Evolutionary conservation across 2,113 vertebrate genomes (phyloP).

Genomic region (Oryzias melastigma): DNA sequence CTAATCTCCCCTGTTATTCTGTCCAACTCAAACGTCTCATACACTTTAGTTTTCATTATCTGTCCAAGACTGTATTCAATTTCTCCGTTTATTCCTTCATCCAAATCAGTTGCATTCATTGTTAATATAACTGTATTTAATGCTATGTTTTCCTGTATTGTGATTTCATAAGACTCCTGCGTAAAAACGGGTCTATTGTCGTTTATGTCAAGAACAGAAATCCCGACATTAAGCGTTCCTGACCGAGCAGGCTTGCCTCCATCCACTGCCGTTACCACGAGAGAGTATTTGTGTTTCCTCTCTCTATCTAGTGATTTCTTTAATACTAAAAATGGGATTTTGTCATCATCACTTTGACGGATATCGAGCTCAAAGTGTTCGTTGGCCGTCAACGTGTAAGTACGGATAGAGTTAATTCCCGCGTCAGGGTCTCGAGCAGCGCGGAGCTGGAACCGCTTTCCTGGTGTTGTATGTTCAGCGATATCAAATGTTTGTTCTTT

Average conservation of each 20-base stretch:
- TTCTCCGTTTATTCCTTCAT: constrained; percentile 26
- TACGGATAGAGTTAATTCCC: constrained; percentile 55
- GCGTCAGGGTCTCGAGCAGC: constrained; percentile 58
- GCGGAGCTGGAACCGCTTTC: constrained; percentile 64
- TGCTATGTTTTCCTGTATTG: constrained; percentile 45
- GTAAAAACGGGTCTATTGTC: constrained; percentile 67
- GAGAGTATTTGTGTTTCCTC: background rate
- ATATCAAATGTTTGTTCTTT: constrained; percentile 60
- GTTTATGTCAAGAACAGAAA: constrained; percentile 65
- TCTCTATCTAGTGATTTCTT: constrained; percentile 67
- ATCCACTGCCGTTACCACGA: constrained; percentile 60
- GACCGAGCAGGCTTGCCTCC: constrained; percentile 58
- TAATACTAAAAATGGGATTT: constrained; percentile 55
- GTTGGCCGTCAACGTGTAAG: constrained; percentile 59
- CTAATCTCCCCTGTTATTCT: constrained; percentile 35
- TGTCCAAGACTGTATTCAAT: constrained; percentile 40
- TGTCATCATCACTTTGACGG: constrained; percentile 43
- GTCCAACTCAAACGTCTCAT: constrained; percentile 38
- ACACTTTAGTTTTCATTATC: constrained; percentile 3
- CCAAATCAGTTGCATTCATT: constrained; percentile 41
- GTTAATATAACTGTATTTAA: constrained; percentile 10
- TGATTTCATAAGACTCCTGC: constrained; percentile 45
- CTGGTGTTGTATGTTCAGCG: constrained; percentile 43
- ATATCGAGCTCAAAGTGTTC: constrained; percentile 60
- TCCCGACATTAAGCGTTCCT: constrained; percentile 41